Evolutionary conservation across 2,888 invertebrate species (phyloP), one percentile per base, ranked within the genome.

Genomic region (Aricia artaxerxes): DNA sequence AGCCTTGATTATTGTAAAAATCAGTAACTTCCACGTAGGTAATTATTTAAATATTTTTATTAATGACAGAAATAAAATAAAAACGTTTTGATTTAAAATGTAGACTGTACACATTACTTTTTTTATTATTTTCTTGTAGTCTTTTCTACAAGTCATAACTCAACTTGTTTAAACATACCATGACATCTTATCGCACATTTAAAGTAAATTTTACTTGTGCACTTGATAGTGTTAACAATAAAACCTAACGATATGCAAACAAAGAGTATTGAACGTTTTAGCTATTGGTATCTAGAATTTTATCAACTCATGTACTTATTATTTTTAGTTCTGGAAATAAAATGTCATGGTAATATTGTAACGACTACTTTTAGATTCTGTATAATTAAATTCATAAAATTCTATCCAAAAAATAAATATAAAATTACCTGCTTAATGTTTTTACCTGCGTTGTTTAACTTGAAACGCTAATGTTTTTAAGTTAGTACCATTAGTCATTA

Each of bases 211-310:
- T 69, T 69, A 69, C 69, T 69, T 35, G 64, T 69, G 16, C 69
- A 38, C 69, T 69, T 64, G 64, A 64, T 64, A 61, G 24, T 61
- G 61, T 61, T 64, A 69, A 69, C 69, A 35, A 69, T 69, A 38
- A 61, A 69, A 69, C 69, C 61, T 31, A 7, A 31, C 35, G 69
- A 69, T 69, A 69, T 69, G 35, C 35, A 35, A 69, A 38, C 24
- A 38, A 38, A 69, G 35, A 69, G 16, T 69, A 69, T 69, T 38
- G 35, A 69, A 69, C 13, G 16, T 69, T 38, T 69, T 69, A 35
- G 35, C 24, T 24, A 5, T 13, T 35, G 3, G 31, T 3, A 24
- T 24, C 24, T n/a, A 13, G 61, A n/a, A 61, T 24, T 61, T 61
- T 61, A 11, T 64, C 0, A 64, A 31, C 16, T 57, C 53, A 13